A percentile compares a stretch with the other conserved stretches of the same genome.
Evolutionary conservation across 1,140 invertebrate species (phyloP).

Genomic region (Neocloeon triangulifer): DNA sequence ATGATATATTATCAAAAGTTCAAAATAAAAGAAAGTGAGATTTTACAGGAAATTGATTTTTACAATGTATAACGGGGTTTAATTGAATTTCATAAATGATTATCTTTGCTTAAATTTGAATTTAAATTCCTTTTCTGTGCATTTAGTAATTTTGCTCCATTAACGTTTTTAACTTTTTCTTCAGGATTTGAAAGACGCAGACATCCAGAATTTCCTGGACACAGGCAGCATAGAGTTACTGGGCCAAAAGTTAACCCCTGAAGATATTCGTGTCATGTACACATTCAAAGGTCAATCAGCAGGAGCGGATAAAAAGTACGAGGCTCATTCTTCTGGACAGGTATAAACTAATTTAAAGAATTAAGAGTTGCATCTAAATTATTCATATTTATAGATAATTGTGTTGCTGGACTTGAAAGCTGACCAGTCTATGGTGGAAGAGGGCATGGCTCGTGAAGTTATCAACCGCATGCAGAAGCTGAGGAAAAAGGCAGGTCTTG

Average conservation of each 20-base stretch:
- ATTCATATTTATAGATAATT: slow-evolving; percentile 21
- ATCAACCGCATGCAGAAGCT: slow-evolving; percentile 94
- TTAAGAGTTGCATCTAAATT: background rate
- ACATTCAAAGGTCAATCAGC: slow-evolving; percentile 28
- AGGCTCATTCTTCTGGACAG: slow-evolving; percentile 75
- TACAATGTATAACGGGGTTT: too few species aligned
- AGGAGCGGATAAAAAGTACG: slow-evolving; percentile 48
- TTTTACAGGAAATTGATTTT: too few species aligned
- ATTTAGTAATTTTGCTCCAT: slow-evolving; percentile 1
- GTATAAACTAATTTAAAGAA: slow-evolving; percentile 15
- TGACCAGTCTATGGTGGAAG: slow-evolving; percentile 74
- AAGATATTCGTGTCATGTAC: slow-evolving; percentile 75
- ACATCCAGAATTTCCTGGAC: slow-evolving; percentile 55
- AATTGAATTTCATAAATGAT: too few species aligned
- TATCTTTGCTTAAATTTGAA: too few species aligned
- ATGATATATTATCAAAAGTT: too few species aligned
- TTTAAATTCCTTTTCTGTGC: slow-evolving; percentile 8
- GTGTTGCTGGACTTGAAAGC: slow-evolving; percentile 55
- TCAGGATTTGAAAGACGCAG: slow-evolving; percentile 42
- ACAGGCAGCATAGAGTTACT: slow-evolving; percentile 45
- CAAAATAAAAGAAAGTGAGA: too few species aligned
- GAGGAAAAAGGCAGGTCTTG: slow-evolving; percentile 83
- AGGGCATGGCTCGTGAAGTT: slow-evolving; percentile 81
- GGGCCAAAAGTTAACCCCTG: slow-evolving; percentile 51
- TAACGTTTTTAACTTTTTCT: background rate